Evolutionary conservation across 2,797 vertebrate species (phyloP).

Genomic region (Coregonus ussuriensis): DNA sequence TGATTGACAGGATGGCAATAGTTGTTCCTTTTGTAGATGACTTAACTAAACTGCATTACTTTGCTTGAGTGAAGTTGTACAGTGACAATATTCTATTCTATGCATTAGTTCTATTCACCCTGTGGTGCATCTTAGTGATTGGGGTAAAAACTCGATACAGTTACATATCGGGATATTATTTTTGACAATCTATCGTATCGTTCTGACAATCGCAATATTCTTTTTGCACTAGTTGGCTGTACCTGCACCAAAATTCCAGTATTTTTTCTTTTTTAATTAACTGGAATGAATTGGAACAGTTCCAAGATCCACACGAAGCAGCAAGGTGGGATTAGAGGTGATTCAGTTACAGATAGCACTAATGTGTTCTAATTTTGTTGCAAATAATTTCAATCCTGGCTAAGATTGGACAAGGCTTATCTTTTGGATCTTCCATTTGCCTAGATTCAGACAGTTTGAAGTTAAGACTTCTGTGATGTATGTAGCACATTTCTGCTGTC

Average conservation of each 20-base stretch:
- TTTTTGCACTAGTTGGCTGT: no score
- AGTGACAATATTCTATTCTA: not conserved
- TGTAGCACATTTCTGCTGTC: not conserved
- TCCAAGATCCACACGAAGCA: constrained; percentile 8
- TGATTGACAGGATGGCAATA: not conserved
- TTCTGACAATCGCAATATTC: no score
- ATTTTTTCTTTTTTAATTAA: no score
- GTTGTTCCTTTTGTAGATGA: not conserved
- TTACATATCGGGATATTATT: no score
- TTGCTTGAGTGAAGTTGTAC: not conserved
- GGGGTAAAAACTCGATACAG: no score
- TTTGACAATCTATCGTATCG: no score
- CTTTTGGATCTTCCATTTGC: not conserved
- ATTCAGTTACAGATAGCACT: constrained; percentile 27
- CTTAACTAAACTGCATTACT: not conserved
- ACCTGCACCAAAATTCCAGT: no score
- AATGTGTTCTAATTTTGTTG: constrained; percentile 17
- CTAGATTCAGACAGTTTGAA: constrained; percentile 3
- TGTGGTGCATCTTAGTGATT: not conserved
- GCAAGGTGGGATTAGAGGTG: constrained; percentile 29
- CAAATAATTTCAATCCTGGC: constrained; percentile 2
- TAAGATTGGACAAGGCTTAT: constrained; percentile 11
- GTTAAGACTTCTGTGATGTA: not conserved
- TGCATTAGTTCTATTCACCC: not conserved
- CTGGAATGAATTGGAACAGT: not conserved